Base-by-base conservation (phyloP, 2,797 vertebrate genomes). In the Sarcoramphus papa region DNA sequence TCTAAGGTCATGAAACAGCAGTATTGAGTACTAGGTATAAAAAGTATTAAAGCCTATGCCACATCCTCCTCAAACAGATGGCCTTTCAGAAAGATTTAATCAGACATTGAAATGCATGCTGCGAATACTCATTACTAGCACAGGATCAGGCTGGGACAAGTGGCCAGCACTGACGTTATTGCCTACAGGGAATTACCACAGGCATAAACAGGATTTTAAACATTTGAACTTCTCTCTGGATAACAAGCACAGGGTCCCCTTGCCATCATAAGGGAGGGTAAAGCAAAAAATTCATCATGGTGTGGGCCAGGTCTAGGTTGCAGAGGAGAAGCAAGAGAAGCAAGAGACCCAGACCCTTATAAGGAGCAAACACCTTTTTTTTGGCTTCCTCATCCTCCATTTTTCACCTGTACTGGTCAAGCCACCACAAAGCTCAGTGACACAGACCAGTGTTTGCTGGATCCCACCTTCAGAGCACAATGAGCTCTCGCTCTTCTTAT, bases 31-130 rank as follows among this genome's bases (percentile, higher is more conserved):
- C 77, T 51, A 96, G 93, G 90, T 93, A 96, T 77, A 93, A 96
- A 92, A 94, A 92, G 85, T 96, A 92, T 85, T 92, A 94, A 95
- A 95, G 77, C 94, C 94, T 76, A 86, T 85, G 95, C 96, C 77
- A 86, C 92, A 88, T 96, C 83, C 88, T 96, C 74, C 94, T 96
- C 92, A 92, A 96, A 97, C 96, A 97, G 96, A 97, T 97, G 96
- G 96, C 90, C 96, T 96, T 97, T 95, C 96, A 96, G 95, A 90
- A 95, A 96, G 94, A 96, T 97, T 96, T 97, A 96, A 97, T 97
- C 96, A 96, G 96, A 97, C 85, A 93, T 84, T 93, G 94, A 97
- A 97, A 96, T 85, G 85, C 96, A 96, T 96, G 96, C 96, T 97
- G 96, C 79, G 95, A 97, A 95, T 94, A 95, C 94, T 97, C 96